Evolutionary conservation across 1,140 invertebrate genomes (phyloP).

Genomic region (Orchestia grillus): DNA sequence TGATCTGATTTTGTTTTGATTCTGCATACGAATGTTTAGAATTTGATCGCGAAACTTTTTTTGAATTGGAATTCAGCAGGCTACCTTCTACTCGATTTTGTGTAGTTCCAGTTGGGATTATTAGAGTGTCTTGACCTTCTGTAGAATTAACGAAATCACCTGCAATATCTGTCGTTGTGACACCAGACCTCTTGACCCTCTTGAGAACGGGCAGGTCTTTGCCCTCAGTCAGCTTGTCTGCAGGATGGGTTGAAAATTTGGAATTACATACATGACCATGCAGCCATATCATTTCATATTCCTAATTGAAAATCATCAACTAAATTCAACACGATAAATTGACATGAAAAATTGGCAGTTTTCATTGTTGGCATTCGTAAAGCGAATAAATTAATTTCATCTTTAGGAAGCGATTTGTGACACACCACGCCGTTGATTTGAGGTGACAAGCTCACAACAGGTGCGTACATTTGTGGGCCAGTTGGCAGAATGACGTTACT

Average conservation of each 20-base stretch:
- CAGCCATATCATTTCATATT: not conserved
- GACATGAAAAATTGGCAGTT: too few relatives aligned
- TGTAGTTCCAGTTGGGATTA: not conserved
- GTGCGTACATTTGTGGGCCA: too few relatives aligned
- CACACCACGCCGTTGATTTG: too few relatives aligned
- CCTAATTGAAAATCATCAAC: not conserved
- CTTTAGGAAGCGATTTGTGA: too few relatives aligned
- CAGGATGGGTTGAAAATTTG: not conserved
- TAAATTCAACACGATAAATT: not conserved
- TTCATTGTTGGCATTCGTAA: too few relatives aligned
- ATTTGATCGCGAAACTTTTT: not conserved
- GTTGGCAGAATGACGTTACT: too few relatives aligned
- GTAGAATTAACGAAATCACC: not conserved
- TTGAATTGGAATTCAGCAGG: not conserved
- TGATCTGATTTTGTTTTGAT: not conserved
- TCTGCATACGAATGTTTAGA: not conserved
- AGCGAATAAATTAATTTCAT: too few relatives aligned
- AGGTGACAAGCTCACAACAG: too few relatives aligned
- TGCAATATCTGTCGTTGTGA: not conserved
- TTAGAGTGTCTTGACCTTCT: not conserved
- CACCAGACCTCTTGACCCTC: not conserved
- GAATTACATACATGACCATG: not conserved
- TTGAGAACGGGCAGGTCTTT: not conserved
- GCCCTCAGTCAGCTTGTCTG: conserved; percentile 15
- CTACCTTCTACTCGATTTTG: not conserved